phyloP scores from a whole-genome alignment of 2,113 vertebrate genomes.

The Dicrurus megarhynchus region DNA sequence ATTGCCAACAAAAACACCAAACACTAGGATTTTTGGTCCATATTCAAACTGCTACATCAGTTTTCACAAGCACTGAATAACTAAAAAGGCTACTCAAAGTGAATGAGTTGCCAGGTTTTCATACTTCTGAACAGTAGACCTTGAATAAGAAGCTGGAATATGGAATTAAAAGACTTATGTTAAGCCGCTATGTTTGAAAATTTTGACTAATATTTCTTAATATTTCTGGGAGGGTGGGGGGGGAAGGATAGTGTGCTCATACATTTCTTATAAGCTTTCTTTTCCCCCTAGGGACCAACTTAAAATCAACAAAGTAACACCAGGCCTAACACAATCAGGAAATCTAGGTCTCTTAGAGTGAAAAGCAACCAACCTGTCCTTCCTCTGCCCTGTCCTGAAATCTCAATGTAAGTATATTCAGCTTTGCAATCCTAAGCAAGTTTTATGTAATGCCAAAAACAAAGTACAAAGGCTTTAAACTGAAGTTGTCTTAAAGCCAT shows the following conservation, averaged over 20 bases:
- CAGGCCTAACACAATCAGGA: neutral
- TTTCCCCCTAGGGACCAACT: slow-evolving; percentile 35
- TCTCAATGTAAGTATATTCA: slow-evolving; percentile 73
- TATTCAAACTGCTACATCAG: slow-evolving; percentile 22
- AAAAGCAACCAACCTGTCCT: neutral
- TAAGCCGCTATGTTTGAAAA: neutral
- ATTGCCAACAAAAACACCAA: neutral
- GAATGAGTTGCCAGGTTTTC: slow-evolving; percentile 2
- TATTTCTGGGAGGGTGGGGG: neutral
- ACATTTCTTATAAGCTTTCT: slow-evolving; percentile 17
- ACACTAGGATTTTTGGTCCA: neutral
- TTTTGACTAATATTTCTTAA: neutral
- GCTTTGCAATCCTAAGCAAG: slow-evolving; percentile 10
- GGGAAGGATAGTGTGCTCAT: neutral
- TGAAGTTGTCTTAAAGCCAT: slow-evolving; percentile 44
- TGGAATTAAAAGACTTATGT: neutral
- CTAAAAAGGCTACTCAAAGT: neutral
- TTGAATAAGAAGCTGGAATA: neutral
- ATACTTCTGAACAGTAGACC: slow-evolving; percentile 16
- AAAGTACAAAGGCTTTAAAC: slow-evolving; percentile 37
- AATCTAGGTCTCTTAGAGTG: neutral
- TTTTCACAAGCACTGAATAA: neutral
- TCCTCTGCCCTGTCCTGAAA: neutral
- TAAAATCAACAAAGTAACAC: slow-evolving; percentile 12
- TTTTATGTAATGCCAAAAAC: slow-evolving; percentile 9